These are phyloP conservation scores for Sinelater perroti DNA, from an alignment of 2,888 invertebrate genomes.

Conservation along the genomic window DNA sequence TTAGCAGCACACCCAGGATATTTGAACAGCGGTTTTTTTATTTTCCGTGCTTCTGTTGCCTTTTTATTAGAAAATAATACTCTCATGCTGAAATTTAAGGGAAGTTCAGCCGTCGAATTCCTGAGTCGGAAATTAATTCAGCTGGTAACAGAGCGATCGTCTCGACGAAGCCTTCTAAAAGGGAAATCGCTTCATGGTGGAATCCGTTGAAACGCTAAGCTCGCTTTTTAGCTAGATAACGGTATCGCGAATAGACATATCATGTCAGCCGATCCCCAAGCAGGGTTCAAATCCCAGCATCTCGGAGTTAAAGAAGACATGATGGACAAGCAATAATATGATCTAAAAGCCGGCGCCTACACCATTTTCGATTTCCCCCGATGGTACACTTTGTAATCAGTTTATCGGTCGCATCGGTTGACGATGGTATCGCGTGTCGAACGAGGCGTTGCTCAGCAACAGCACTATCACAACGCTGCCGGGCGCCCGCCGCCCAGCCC, in stretches of 20 bases:
- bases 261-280: conserved; percentile 14
- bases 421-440: conserved; percentile 60
- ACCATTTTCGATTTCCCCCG: conserved; percentile 31
- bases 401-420: conserved; percentile 52
- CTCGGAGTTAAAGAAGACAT: conserved; percentile 20
- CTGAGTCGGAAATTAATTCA: too few relatives aligned
- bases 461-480: conserved; percentile 55
- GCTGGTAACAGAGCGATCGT: too few relatives aligned
- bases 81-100: too few relatives aligned
- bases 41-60: too few relatives aligned
- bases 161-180: too few relatives aligned
- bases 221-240: too few relatives aligned
- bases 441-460: conserved; percentile 55
- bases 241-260: conserved; percentile 18
- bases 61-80: too few relatives aligned
- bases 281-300: conserved; percentile 17
- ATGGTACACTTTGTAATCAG: conserved; percentile 40
- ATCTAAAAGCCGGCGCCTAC: conserved; percentile 35
- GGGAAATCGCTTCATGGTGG: too few relatives aligned
- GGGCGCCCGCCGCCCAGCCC: conserved; percentile 46
- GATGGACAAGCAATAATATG: conserved; percentile 37
- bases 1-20: too few relatives aligned
- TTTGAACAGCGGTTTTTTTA: too few relatives aligned
- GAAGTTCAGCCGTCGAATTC: too few relatives aligned
- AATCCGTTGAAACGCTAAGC: too few relatives aligned